Evolutionary conservation across 92 coral and sea anemone genomes (phyloP).

Genomic region (Porites divaricata): DNA sequence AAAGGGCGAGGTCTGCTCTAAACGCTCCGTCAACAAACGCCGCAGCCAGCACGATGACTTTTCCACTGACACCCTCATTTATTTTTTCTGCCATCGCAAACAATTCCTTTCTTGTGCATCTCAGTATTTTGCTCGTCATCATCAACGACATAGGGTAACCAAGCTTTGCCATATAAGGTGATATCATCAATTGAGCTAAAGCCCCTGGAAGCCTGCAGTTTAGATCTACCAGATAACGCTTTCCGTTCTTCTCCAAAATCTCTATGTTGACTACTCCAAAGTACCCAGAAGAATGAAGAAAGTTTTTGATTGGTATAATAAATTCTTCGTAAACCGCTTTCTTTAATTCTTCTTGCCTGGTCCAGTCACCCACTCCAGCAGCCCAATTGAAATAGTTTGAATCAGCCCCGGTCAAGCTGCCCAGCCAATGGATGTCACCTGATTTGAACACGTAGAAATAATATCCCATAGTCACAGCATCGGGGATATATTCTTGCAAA

Average conservation of each 20-base stretch:
- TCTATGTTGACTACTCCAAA: neutral
- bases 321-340: conserved; percentile 1
- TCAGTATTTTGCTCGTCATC: neutral
- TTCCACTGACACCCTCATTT: neutral
- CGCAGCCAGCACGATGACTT: conserved; percentile 6
- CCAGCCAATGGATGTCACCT: neutral
- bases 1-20: neutral
- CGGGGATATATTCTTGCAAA: conserved; percentile 8
- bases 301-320: neutral
- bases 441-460: too few relatives aligned
- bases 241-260: neutral
- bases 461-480: conserved; percentile 2
- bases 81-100: neutral
- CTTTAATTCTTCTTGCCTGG: conserved; percentile 9
- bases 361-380: conserved; percentile 2
- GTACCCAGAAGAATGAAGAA: neutral
- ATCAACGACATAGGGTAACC: neutral
- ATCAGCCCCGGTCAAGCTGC: neutral
- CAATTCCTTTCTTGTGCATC: conserved; percentile 1
- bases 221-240: conserved; percentile 5
- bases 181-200: neutral
- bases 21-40: conserved; percentile 4
- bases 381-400: neutral
- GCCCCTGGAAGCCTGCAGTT: conserved; percentile 10
- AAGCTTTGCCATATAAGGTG: conserved; percentile 6